Percentiles rank a stretch among this genome's conserved stretches.
Conservation (phyloP, 2,888 invertebrate genomes). For the Heliconius ismenius region DNA sequence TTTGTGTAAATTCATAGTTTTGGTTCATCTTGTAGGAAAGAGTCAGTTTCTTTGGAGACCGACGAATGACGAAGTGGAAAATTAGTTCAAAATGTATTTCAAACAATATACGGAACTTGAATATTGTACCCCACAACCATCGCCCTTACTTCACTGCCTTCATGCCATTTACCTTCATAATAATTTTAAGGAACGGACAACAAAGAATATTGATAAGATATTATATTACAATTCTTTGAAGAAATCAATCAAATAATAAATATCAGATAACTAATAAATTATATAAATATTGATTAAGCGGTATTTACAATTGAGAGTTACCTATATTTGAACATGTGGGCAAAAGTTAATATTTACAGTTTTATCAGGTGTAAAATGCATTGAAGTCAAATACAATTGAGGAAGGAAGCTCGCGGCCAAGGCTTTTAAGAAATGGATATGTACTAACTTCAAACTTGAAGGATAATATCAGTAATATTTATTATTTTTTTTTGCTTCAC, state of each 20-base stretch:
- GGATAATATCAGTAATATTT: not conserved
- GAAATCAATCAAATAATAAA: not conserved
- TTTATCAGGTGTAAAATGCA: slow-evolving; percentile 4
- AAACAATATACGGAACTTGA: no score
- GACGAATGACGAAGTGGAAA: slow-evolving; percentile 44
- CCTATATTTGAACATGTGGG: not conserved
- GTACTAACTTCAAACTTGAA: not conserved
- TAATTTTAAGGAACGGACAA: not conserved
- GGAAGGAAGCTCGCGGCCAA: slow-evolving; percentile 7
- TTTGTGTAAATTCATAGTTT: no score
- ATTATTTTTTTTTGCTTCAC: not conserved
- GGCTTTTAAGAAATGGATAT: not conserved
- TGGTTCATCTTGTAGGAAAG: no score
- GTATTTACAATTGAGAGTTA: not conserved
- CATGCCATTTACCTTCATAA: no score
- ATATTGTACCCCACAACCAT: no score
- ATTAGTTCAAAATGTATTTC: not conserved
- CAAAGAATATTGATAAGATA: not conserved
- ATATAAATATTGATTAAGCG: slow-evolving; percentile 1
- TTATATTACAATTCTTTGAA: slow-evolving; percentile 5
- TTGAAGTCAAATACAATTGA: slow-evolving; percentile 10
- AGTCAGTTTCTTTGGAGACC: no score
- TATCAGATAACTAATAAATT: not conserved
- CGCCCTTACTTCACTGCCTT: no score
- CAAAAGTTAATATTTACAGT: slow-evolving; percentile 11